phyloP scores from a whole-genome alignment of 2,113 vertebrate species.

The Chunga burmeisteri region DNA sequence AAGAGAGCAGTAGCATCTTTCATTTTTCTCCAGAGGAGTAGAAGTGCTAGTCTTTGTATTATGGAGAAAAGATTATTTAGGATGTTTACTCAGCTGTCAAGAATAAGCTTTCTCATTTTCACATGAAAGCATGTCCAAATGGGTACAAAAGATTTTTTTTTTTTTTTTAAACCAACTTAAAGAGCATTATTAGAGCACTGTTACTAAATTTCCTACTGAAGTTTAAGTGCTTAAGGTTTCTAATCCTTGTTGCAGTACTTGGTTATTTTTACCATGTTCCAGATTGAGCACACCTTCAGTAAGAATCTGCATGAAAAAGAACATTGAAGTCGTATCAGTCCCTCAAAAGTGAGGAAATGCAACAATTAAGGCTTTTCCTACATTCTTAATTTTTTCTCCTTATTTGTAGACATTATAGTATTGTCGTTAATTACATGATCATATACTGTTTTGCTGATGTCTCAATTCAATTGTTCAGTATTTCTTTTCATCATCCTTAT shows the following conservation, averaged over 20 bases:
- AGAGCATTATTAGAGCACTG: neutral
- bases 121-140: neutral
- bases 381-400: slow-evolving; percentile 44
- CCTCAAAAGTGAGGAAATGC: neutral
- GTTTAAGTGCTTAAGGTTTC: neutral
- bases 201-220: neutral
- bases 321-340: neutral
- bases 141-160: neutral
- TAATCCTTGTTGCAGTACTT: neutral
- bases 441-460: slow-evolving; percentile 51
- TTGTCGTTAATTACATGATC: slow-evolving; percentile 65
- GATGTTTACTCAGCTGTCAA: neutral
- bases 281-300: neutral
- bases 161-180: neutral
- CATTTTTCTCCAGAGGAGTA: neutral
- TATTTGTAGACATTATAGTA: slow-evolving; percentile 46
- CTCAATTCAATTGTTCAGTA: slow-evolving; percentile 49
- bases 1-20: neutral
- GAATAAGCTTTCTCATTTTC: neutral
- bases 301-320: neutral
- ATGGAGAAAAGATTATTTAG: neutral
- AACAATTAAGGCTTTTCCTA: slow-evolving; percentile 31
- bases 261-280: neutral
- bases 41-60: neutral
- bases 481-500: slow-evolving; percentile 58